A percentile compares a stretch with the other conserved stretches of the same genome.
Conservation (phyloP, 2,888 invertebrate genomes). For the Microctonus brassicae region DNA sequence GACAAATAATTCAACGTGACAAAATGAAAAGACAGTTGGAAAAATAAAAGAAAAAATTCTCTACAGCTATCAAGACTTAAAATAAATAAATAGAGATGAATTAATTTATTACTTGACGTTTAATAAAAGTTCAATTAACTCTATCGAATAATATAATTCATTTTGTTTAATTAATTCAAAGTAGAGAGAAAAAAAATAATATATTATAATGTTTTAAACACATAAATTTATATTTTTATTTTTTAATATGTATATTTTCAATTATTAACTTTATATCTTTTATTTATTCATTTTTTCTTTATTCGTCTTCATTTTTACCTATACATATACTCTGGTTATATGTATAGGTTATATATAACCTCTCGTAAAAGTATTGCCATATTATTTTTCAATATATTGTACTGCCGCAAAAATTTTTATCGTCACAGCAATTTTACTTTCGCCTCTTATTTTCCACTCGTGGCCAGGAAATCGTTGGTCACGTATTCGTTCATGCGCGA, state of each 20-base stretch:
- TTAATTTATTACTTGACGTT: background rate
- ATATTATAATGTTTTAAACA: background rate
- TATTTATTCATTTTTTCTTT: background rate
- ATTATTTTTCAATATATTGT: constrained; percentile 12
- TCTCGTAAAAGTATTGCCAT: constrained; percentile 6
- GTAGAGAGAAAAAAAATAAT: background rate
- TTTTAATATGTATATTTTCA: too few relatives aligned
- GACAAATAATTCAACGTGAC: background rate
- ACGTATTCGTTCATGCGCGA: constrained; percentile 44
- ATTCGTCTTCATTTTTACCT: background rate
- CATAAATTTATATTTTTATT: too few relatives aligned
- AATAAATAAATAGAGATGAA: background rate
- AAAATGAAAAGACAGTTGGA: constrained; percentile 1
- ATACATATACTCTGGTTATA: background rate
- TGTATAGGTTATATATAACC: background rate
- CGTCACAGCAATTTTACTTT: constrained; percentile 14
- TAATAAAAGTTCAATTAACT: background rate
- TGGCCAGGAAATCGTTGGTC: constrained; percentile 40
- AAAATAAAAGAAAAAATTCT: background rate
- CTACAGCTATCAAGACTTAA: background rate
- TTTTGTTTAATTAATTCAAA: background rate
- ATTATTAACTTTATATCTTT: too few relatives aligned
- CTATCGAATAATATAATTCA: background rate
- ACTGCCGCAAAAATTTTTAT: constrained; percentile 19
- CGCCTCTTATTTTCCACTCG: constrained; percentile 36